These are phyloP conservation scores for Hypolimnas misippus DNA, from an alignment of 2,888 invertebrate species.

Conservation along the genomic window DNA sequence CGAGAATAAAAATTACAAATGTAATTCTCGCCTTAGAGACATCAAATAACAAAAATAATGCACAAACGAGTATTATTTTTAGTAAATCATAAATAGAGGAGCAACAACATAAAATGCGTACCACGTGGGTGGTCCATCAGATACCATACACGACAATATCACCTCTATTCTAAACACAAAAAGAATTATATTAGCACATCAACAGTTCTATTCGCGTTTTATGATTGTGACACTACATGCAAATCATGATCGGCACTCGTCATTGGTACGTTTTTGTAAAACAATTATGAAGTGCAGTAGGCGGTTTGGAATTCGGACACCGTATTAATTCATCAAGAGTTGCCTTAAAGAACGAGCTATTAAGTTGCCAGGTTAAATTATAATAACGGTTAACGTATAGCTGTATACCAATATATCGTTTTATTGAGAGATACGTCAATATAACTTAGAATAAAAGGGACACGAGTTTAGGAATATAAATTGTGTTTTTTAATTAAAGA, in stretches of 20 bases:
- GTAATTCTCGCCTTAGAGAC: too few species aligned
- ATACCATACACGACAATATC: constrained; percentile 9
- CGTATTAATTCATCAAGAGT: constrained; percentile 30
- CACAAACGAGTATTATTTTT: too few species aligned
- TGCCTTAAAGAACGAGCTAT: constrained; percentile 21
- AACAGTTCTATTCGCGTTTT: constrained; percentile 17
- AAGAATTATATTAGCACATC: constrained; percentile 1
- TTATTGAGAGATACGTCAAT: not conserved
- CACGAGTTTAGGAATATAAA: too few species aligned
- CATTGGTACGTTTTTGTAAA: constrained; percentile 67
- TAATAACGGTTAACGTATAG: not conserved
- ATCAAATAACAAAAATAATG: too few species aligned
- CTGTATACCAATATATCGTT: not conserved
- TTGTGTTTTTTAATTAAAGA: too few species aligned
- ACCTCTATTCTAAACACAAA: not conserved
- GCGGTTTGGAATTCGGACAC: constrained; percentile 44
- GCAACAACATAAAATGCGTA: not conserved
- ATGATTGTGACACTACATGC: constrained; percentile 62
- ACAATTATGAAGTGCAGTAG: constrained; percentile 42
- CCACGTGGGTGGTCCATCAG: constrained; percentile 35
- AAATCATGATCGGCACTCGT: constrained; percentile 62
- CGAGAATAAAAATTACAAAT: too few species aligned
- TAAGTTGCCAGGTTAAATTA: constrained; percentile 1
- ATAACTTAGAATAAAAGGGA: too few species aligned
- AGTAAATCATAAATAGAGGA: not conserved